Evolutionary conservation across 2,888 invertebrate species (phyloP).

Genomic region (Euclidia mi): DNA sequence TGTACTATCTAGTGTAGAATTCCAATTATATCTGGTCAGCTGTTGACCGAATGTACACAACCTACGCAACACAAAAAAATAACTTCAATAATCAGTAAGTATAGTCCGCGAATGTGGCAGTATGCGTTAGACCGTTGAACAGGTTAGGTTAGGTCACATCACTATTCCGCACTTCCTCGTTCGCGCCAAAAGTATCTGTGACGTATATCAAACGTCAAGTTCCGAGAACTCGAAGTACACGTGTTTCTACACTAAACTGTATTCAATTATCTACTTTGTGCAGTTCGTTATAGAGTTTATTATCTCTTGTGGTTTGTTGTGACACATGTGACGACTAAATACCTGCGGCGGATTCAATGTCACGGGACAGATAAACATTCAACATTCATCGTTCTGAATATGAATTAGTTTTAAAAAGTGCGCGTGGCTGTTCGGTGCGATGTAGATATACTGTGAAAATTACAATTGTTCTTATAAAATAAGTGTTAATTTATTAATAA

Average conservation of each 20-base stretch:
- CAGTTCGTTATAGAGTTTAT: background rate
- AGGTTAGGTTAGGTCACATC: slow-evolving; percentile 21
- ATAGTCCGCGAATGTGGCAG: background rate
- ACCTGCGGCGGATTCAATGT: too few relatives aligned
- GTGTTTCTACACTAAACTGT: background rate
- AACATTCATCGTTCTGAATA: background rate
- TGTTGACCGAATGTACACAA: too few relatives aligned
- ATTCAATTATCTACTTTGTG: slow-evolving; percentile 1
- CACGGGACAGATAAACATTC: too few relatives aligned
- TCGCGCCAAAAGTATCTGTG: slow-evolving; percentile 38
- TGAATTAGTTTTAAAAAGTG: too few relatives aligned
- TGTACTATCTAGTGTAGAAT: background rate
- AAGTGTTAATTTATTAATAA: too few relatives aligned
- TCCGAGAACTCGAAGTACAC: background rate
- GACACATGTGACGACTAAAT: too few relatives aligned
- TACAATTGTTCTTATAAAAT: too few relatives aligned
- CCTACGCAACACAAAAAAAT: too few relatives aligned
- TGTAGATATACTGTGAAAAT: too few relatives aligned
- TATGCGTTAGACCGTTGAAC: slow-evolving; percentile 13
- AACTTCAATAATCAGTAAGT: too few relatives aligned
- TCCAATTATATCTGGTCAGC: too few relatives aligned
- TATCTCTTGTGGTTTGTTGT: background rate
- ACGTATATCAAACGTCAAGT: slow-evolving; percentile 43
- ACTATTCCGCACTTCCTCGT: slow-evolving; percentile 29
- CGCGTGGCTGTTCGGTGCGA: too few relatives aligned